Conservation (phyloP, 2,888 invertebrate genomes). For the Athalia circularis region DNA sequence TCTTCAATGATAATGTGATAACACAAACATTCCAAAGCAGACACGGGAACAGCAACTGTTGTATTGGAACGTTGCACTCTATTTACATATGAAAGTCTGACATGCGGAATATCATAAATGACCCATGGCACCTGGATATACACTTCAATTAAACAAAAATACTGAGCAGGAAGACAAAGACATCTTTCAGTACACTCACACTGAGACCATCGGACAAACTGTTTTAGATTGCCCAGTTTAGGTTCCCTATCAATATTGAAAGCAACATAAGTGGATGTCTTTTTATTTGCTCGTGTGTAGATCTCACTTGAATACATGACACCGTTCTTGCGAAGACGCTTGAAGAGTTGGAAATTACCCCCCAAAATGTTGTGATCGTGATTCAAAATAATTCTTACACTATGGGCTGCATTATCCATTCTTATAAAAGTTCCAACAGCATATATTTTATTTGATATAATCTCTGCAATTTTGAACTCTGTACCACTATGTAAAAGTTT, state of each 20-base stretch:
- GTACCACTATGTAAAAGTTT: conserved; percentile 29
- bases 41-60: conserved; percentile 12
- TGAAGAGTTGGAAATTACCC: conserved; percentile 13
- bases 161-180: conserved; percentile 14
- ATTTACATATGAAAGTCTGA: conserved; percentile 17
- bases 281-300: conserved; percentile 38
- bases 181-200: conserved; percentile 15
- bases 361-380: conserved; percentile 9
- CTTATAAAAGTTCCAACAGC: conserved; percentile 37
- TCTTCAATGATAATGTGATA: conserved; percentile 6
- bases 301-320: conserved; percentile 36
- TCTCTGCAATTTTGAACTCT: conserved; percentile 22
- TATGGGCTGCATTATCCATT: conserved; percentile 15
- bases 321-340: conserved; percentile 38
- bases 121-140: conserved; percentile 20
- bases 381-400: conserved; percentile 20
- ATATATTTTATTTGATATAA: conserved; percentile 36
- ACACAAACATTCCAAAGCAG: conserved; percentile 16
- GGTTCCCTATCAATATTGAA: conserved; percentile 16
- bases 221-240: conserved; percentile 15
- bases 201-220: conserved; percentile 20
- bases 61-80: conserved; percentile 18
- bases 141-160: conserved; percentile 19
- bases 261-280: conserved; percentile 38
- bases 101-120: conserved; percentile 9